These are phyloP conservation scores for Trachythela sp. DNA, from an alignment of 64 coral and sea anemone species.

Conservation along the genomic window DNA sequence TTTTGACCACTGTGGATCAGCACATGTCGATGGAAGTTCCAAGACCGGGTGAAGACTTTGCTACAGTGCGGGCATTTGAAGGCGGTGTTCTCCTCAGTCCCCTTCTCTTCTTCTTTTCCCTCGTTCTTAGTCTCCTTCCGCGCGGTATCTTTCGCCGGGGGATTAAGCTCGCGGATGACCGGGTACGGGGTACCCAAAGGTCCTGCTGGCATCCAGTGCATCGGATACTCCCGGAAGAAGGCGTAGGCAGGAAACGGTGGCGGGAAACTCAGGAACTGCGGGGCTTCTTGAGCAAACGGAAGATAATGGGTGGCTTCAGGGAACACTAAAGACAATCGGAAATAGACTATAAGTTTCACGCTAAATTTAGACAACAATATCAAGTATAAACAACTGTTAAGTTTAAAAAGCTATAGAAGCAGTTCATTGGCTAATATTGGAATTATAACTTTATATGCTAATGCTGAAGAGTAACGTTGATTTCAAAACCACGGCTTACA, in stretches of 20 bases:
- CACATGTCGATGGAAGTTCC: conserved; percentile 97
- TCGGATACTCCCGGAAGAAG: conserved; percentile 1
- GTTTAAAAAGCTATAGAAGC: too few relatives aligned
- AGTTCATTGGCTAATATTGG: too few relatives aligned
- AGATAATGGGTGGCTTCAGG: not conserved
- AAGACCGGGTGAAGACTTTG: conserved; percentile 94
- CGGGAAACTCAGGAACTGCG: not conserved
- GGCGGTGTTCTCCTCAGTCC: conserved; percentile 45
- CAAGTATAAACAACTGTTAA: too few relatives aligned
- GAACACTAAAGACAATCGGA: not conserved
- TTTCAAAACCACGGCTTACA: too few relatives aligned
- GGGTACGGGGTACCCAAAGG: not conserved
- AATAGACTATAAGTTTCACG: not conserved
- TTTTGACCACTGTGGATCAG: conserved; percentile 95
- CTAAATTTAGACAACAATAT: not conserved
- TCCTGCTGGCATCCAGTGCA: not conserved
- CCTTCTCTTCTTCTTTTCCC: not conserved
- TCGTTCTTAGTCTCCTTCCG: not conserved
- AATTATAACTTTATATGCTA: too few relatives aligned
- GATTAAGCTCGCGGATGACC: not conserved
- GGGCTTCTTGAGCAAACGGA: not conserved
- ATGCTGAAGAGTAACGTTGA: too few relatives aligned
- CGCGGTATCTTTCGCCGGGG: not conserved
- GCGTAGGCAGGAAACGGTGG: conserved; percentile 6
- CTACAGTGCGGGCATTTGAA: conserved; percentile 96